These are phyloP conservation scores for Glaucidium brasilianum DNA, from an alignment of 2,113 vertebrate genomes.

Conservation along the genomic window DNA sequence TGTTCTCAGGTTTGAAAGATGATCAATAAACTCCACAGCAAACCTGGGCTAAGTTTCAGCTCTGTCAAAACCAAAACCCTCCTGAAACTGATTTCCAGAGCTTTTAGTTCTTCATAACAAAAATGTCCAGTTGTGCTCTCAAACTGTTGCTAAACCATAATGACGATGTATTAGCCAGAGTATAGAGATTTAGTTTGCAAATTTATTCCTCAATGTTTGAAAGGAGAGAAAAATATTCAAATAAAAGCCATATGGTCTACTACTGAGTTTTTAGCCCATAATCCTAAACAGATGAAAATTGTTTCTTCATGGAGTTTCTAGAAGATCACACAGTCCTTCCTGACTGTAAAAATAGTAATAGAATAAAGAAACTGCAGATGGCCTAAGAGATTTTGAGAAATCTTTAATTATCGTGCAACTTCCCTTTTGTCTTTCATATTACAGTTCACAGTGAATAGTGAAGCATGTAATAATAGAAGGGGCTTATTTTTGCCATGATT, in stretches of 20 bases:
- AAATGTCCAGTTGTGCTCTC: not conserved
- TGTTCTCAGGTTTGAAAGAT: not conserved
- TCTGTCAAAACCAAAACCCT: not conserved
- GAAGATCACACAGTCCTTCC: constrained; percentile 1
- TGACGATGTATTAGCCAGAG: not conserved
- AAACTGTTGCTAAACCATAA: not conserved
- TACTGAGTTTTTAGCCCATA: not conserved
- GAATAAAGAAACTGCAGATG: constrained; percentile 16
- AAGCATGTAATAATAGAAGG: not conserved
- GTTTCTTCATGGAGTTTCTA: constrained; percentile 24
- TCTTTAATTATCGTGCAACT: not conserved
- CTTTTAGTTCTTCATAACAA: not conserved
- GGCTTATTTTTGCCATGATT: not conserved
- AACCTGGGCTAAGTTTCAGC: not conserved
- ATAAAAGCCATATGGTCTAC: not conserved
- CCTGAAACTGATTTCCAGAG: not conserved
- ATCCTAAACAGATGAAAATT: constrained; percentile 27
- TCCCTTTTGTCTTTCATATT: not conserved
- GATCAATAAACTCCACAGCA: not conserved
- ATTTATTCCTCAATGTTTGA: not conserved
- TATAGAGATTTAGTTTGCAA: not conserved
- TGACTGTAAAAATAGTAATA: constrained; percentile 22
- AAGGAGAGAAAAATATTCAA: not conserved
- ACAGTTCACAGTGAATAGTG: not conserved
- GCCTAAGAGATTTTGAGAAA: constrained; percentile 6